A percentile compares a stretch with the other conserved stretches of the same genome.
Evolutionary conservation across 2,888 invertebrate genomes (phyloP).

Genomic region (Eupithecia dodoneata): DNA sequence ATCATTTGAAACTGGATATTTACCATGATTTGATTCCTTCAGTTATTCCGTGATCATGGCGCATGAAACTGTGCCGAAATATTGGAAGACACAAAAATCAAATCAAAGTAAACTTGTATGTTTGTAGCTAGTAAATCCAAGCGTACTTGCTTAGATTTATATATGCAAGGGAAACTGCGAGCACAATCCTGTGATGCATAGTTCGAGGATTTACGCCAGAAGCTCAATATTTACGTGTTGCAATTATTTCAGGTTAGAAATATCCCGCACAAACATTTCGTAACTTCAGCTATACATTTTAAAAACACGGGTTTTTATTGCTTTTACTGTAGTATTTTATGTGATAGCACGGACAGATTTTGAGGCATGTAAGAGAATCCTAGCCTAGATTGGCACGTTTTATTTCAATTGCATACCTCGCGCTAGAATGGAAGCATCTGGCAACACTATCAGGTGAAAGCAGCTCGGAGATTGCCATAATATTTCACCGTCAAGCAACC

Average conservation of each 20-base stretch:
- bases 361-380: not conserved
- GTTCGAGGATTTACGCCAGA: not conserved
- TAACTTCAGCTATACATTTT: not conserved
- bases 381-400: slow-evolving; percentile 5
- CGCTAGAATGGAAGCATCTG: slow-evolving; percentile 33
- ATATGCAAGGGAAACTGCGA: not conserved
- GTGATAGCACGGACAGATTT: not conserved
- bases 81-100: too few relatives aligned
- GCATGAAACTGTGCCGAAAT: too few relatives aligned
- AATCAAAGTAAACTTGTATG: too few relatives aligned
- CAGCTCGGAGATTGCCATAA: slow-evolving; percentile 75
- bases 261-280: not conserved
- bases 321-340: not conserved
- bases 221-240: not conserved
- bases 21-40: too few relatives aligned
- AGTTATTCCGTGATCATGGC: too few relatives aligned
- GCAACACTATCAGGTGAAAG: slow-evolving; percentile 55
- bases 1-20: too few relatives aligned
- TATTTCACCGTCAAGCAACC: slow-evolving; percentile 74
- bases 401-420: slow-evolving; percentile 15
- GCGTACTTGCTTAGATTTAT: too few relatives aligned
- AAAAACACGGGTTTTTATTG: not conserved
- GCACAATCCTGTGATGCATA: not conserved
- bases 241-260: not conserved
- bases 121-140: not conserved